phyloP scores from a whole-genome alignment of 2,113 vertebrate genomes.

The Antennarius striatus region DNA sequence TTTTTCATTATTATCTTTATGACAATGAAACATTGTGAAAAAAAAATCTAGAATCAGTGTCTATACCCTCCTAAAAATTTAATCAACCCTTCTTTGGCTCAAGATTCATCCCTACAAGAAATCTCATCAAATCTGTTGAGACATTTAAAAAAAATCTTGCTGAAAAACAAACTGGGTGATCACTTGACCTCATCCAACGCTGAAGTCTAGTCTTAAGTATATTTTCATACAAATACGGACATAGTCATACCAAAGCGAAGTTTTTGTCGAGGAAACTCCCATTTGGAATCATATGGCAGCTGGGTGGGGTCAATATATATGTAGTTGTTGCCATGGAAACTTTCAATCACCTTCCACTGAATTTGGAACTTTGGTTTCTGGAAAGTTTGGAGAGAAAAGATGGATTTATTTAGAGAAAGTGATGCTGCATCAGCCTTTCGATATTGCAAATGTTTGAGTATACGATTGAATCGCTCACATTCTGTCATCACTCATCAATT shows the following conservation, averaged over 20 bases:
- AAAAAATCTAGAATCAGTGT: no score
- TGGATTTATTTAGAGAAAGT: neutral
- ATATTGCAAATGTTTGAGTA: neutral
- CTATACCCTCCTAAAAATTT: no score
- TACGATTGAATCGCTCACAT: neutral
- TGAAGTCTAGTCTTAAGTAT: no score
- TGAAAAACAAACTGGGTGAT: no score
- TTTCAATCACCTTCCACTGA: conserved; percentile 96
- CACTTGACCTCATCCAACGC: no score
- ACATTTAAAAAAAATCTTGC: no score
- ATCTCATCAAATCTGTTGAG: no score
- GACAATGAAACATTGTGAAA: no score
- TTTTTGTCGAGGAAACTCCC: conserved; percentile 95
- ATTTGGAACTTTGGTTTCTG: conserved; percentile 97
- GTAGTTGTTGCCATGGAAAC: conserved; percentile 91
- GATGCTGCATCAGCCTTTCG: neutral
- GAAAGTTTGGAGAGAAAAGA: conserved; percentile 14
- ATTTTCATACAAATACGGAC: neutral
- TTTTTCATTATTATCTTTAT: no score
- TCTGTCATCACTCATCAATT: conserved; percentile 6
- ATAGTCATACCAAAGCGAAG: conserved; percentile 88
- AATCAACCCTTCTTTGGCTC: no score
- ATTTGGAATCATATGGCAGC: conserved; percentile 92
- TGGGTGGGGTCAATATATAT: conserved; percentile 94
- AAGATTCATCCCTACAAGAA: no score